Conservation (phyloP, 2,797 vertebrate genomes). For the Mareca penelope region DNA sequence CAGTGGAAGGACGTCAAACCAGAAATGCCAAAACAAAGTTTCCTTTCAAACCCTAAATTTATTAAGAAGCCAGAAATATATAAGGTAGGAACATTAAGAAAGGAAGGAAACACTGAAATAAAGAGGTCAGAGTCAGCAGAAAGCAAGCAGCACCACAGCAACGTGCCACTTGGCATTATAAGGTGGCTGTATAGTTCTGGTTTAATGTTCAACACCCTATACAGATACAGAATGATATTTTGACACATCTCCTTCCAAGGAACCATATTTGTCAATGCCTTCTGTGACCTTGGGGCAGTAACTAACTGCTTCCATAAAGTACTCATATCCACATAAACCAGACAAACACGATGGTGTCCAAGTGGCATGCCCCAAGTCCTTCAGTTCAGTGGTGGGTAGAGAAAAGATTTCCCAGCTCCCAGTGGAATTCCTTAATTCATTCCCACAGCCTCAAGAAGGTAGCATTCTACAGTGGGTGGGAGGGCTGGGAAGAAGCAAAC, state of each 20-base stretch:
- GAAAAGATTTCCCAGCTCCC: not conserved
- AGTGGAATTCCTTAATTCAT: not conserved
- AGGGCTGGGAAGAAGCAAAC: not conserved
- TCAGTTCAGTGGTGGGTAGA: not conserved
- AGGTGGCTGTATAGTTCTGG: not conserved
- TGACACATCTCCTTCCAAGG: not conserved
- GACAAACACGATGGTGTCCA: rapidly evolving
- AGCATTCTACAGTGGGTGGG: not conserved
- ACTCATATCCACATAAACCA: rapidly evolving
- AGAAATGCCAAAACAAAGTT: not conserved
- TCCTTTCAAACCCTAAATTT: not conserved
- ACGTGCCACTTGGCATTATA: not conserved
- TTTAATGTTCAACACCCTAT: not conserved
- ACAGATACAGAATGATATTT: not conserved
- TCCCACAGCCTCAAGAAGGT: not conserved
- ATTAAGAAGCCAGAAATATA: not conserved
- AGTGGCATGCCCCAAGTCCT: not conserved
- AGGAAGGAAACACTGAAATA: not conserved
- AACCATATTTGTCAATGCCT: not conserved
- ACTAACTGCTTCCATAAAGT: not conserved
- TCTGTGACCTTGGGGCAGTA: not conserved
- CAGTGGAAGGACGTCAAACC: not conserved
- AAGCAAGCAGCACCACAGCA: not conserved
- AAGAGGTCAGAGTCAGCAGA: not conserved
- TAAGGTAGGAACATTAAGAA: not conserved